Evolutionary conservation across 1,140 invertebrate species (phyloP).

Genomic region (Cardiocondyla obscurior): DNA sequence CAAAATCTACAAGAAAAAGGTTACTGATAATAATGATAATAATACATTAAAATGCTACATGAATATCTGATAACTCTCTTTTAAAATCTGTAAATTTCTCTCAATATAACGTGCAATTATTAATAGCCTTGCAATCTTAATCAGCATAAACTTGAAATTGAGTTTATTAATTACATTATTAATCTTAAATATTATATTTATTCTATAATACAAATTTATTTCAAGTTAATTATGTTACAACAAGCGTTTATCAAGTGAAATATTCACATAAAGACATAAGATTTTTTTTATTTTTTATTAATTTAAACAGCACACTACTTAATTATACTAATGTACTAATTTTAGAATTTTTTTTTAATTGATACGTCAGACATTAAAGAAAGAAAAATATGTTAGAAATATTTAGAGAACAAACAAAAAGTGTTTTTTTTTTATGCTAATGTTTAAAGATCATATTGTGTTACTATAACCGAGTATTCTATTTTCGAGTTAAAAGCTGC

Average conservation of each 20-base stretch:
- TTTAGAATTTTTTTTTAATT: too few relatives aligned
- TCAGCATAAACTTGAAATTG: constrained; percentile 6
- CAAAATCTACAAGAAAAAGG: constrained; percentile 34
- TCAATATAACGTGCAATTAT: constrained; percentile 46
- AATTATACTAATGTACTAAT: too few relatives aligned
- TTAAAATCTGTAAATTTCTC: neutral
- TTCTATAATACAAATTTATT: constrained; percentile 36
- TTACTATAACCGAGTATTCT: too few relatives aligned
- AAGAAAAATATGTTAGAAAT: too few relatives aligned
- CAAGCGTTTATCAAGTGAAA: neutral
- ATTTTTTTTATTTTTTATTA: neutral
- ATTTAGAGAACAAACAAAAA: too few relatives aligned
- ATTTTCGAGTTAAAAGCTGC: too few relatives aligned
- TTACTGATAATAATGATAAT: constrained; percentile 48
- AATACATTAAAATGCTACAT: constrained; percentile 58
- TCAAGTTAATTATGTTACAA: neutral
- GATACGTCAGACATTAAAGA: too few relatives aligned
- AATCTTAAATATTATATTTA: constrained; percentile 18
- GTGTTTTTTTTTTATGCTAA: too few relatives aligned
- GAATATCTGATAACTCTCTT: constrained; percentile 54
- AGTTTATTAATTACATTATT: constrained; percentile 12
- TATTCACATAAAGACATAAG: neutral
- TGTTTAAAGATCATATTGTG: too few relatives aligned
- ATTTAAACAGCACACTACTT: too few relatives aligned
- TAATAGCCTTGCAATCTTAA: constrained; percentile 23